Evolutionary conservation across 2,797 vertebrate genomes (phyloP).

Genomic region (Aulostomus chinensis): DNA sequence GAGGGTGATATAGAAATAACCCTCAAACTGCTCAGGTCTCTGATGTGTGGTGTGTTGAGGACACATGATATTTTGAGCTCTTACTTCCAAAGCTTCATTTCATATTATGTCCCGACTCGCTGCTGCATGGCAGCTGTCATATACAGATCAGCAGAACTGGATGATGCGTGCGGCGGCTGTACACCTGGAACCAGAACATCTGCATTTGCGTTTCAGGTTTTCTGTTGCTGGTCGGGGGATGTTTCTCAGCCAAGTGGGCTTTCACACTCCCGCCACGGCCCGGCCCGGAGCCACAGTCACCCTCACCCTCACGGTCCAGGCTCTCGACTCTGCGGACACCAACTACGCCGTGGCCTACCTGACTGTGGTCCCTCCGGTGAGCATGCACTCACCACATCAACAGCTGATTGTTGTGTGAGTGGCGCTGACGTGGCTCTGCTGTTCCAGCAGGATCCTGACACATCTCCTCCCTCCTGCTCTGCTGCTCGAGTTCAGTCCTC

Average conservation of each 20-base stretch:
- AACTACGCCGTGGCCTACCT: conserved; percentile 81
- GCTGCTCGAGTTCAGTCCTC: conserved; percentile 38
- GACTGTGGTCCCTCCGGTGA: conserved; percentile 73
- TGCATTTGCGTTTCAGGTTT: too few species aligned
- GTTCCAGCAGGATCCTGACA: conserved; percentile 67
- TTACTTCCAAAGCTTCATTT: too few species aligned
- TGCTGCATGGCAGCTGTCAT: too few species aligned
- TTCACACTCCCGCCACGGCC: conserved; percentile 73
- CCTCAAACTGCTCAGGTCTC: too few species aligned
- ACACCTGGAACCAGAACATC: not conserved
- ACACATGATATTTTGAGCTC: too few species aligned
- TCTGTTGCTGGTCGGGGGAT: conserved; percentile 62
- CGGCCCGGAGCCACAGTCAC: conserved; percentile 67
- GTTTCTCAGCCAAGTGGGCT: conserved; percentile 67
- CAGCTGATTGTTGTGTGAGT: not conserved
- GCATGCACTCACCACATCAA: not conserved
- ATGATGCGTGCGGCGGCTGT: too few species aligned
- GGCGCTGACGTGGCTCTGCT: not conserved
- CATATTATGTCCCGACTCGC: too few species aligned
- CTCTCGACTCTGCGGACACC: conserved; percentile 61
- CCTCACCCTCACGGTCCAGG: conserved; percentile 76
- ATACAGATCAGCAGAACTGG: too few species aligned
- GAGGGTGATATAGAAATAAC: too few species aligned
- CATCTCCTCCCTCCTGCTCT: conserved; percentile 71
- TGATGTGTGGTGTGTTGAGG: too few species aligned